Conservation (phyloP, 2,888 invertebrate species). For the Troides aeacus region DNA sequence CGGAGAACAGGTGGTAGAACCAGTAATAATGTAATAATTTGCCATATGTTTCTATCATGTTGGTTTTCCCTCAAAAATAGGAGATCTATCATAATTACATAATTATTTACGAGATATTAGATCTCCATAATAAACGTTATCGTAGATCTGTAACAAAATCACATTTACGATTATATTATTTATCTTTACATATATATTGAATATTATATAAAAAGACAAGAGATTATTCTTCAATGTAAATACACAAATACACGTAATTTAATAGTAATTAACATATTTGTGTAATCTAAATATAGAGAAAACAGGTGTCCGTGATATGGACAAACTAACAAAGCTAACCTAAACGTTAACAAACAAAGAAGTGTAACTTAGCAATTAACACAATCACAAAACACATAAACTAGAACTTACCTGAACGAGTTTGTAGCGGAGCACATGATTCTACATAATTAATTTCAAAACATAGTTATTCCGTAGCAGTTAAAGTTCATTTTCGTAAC, state of each 20-base stretch:
- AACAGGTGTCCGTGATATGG: too few species aligned
- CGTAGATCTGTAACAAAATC: conserved; percentile 52
- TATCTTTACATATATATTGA: too few species aligned
- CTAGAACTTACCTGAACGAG: conserved; percentile 51
- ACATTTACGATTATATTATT: neutral
- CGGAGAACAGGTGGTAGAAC: conserved; percentile 69
- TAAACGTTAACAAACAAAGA: neutral
- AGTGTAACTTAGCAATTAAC: neutral
- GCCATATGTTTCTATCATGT: conserved; percentile 63
- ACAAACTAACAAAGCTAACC: neutral
- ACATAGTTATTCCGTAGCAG: conserved; percentile 58
- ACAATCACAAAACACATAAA: conserved; percentile 3
- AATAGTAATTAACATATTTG: neutral
- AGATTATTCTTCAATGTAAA: too few species aligned
- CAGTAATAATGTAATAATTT: conserved; percentile 69
- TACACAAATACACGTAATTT: too few species aligned
- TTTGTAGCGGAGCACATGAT: conserved; percentile 42
- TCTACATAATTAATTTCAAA: conserved; percentile 61
- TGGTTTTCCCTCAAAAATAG: conserved; percentile 60
- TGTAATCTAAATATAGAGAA: neutral
- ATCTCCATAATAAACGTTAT: conserved; percentile 49
- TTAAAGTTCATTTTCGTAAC: conserved; percentile 70
- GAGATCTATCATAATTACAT: conserved; percentile 76
- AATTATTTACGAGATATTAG: conserved; percentile 57
- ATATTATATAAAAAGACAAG: too few species aligned